Evolutionary conservation across 2,888 invertebrate genomes (phyloP).

Genomic region (Disparrhopalites patrizii): DNA sequence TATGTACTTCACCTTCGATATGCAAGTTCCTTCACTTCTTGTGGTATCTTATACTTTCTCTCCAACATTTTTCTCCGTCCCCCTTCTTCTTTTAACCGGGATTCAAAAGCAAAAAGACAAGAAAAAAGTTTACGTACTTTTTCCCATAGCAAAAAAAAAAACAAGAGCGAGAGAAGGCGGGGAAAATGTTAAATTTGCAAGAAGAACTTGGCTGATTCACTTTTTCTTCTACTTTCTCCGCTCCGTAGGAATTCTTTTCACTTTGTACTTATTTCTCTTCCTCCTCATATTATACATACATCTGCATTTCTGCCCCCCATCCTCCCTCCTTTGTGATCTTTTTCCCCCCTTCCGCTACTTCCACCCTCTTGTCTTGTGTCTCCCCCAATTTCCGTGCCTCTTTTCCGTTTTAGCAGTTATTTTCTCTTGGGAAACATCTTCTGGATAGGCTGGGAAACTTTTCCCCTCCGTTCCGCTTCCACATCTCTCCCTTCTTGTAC

Average conservation of each 20-base stretch:
- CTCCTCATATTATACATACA: neutral
- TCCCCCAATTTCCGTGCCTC: conserved; percentile 13
- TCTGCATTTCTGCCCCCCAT: neutral
- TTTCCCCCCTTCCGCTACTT: neutral
- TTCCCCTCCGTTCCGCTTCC: neutral
- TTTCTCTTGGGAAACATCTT: conserved; percentile 17
- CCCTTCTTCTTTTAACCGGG: too few relatives aligned
- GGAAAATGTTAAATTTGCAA: too few relatives aligned
- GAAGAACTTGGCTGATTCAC: too few relatives aligned
- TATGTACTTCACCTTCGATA: too few relatives aligned
- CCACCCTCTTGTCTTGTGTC: conserved; percentile 11
- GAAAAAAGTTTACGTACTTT: too few relatives aligned
- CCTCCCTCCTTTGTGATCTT: neutral
- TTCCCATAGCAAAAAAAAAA: too few relatives aligned
- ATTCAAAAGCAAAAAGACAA: too few relatives aligned
- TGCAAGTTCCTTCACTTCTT: too few relatives aligned
- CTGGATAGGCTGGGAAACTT: neutral
- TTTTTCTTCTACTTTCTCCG: neutral
- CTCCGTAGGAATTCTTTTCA: too few relatives aligned
- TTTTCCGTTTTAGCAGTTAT: conserved; percentile 24
- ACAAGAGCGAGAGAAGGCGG: too few relatives aligned
- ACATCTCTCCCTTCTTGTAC: conserved; percentile 31
- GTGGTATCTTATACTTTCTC: too few relatives aligned
- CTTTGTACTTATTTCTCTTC: neutral
- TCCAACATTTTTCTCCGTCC: too few relatives aligned